These are phyloP conservation scores for Bombus polaris DNA, from an alignment of 1,140 invertebrate species.

Conservation along the genomic window DNA sequence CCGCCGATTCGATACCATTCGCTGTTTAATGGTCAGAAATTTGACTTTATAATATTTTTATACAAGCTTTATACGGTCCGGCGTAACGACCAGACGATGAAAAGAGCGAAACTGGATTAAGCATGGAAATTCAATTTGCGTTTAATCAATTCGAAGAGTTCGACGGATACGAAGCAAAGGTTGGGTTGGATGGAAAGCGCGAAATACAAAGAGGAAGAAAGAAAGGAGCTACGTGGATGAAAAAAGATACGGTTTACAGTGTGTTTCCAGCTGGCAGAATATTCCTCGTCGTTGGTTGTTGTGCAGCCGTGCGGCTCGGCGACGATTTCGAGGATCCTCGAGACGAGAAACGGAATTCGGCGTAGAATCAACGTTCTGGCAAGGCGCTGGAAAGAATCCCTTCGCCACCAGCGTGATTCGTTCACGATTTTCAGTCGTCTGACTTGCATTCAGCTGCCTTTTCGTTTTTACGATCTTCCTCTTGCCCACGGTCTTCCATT, in stretches of 20 bases:
- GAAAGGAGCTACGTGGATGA: background rate
- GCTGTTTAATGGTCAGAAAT: background rate
- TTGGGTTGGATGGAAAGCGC: background rate
- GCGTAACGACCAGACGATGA: background rate
- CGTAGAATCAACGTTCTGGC: constrained; percentile 7
- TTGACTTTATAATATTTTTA: background rate
- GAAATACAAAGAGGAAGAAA: background rate
- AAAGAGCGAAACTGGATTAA: constrained; percentile 11
- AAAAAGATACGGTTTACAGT: background rate
- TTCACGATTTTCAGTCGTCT: constrained; percentile 25
- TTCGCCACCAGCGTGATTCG: constrained; percentile 1
- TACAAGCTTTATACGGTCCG: background rate
- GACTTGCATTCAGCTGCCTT: constrained; percentile 33
- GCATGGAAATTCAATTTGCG: constrained; percentile 13
- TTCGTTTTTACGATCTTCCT: constrained; percentile 37
- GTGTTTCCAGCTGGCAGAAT: constrained; percentile 14
- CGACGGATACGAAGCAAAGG: background rate
- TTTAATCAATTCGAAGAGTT: constrained; percentile 15
- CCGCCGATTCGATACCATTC: background rate
- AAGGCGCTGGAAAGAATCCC: background rate
- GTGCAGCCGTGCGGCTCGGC: background rate
- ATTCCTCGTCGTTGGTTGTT: background rate
- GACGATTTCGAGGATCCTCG: constrained; percentile 33
- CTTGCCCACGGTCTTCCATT: constrained; percentile 24
- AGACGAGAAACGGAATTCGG: constrained; percentile 1